These are phyloP conservation scores for Muntiacus reevesi DNA, from an alignment of 2,113 vertebrate species.

Conservation along the genomic window DNA sequence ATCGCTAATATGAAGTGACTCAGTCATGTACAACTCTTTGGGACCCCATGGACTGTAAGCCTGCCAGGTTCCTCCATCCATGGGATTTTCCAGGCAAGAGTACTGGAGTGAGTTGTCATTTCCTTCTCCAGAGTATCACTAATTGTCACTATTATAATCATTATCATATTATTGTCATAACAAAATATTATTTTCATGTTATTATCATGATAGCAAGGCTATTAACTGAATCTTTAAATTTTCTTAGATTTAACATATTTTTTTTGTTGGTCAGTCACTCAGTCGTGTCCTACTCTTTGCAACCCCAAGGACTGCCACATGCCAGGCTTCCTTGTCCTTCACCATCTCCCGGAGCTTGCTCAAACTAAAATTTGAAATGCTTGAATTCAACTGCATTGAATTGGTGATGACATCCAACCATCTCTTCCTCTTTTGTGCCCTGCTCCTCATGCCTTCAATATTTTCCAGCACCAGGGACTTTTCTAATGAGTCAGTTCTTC, in stretches of 20 bases:
- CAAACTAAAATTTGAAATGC: neutral
- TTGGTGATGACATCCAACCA: neutral
- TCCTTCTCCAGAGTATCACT: neutral
- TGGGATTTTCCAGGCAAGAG: neutral
- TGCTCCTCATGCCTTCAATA: neutral
- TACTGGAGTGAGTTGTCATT: neutral
- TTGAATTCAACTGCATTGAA: neutral
- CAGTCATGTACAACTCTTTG: neutral
- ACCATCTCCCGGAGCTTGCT: neutral
- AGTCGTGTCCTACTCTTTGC: neutral
- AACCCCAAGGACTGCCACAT: neutral
- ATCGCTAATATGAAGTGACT: neutral
- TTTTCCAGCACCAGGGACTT: neutral
- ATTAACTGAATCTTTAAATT: neutral
- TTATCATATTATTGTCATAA: neutral
- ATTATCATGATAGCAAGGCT: neutral
- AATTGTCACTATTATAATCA: neutral
- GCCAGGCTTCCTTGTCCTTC: neutral
- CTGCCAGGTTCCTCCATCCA: neutral
- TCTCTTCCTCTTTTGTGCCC: neutral
- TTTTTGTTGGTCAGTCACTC: neutral
- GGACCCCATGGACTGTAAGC: rapidly evolving
- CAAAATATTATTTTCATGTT: neutral
- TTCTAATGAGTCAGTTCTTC: neutral
- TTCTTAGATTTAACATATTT: neutral